Percentiles rank a stretch among this genome's conserved stretches.
phyloP scores from a whole-genome alignment of 2,113 vertebrate genomes.

The Leuciscus idus region DNA sequence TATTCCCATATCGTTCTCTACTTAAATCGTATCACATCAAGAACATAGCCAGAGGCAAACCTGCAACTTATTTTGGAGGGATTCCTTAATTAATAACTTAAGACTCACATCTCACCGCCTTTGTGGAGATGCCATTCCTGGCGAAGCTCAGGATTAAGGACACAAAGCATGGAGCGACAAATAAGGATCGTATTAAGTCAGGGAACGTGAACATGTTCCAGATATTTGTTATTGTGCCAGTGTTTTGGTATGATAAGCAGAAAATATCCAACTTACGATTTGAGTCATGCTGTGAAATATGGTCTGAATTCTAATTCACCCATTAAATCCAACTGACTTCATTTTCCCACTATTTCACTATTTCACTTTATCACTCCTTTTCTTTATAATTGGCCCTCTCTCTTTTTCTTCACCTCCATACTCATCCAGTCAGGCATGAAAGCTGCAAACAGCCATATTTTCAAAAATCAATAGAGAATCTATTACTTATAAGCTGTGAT shows the following conservation, averaged over 20 bases:
- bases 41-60: conserved; percentile 18
- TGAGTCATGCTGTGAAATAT: conserved; percentile 3
- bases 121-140: not conserved
- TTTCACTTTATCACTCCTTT: not conserved
- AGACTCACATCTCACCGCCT: not conserved
- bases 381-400: not conserved
- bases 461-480: conserved; percentile 30
- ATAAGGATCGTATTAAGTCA: conserved; percentile 24
- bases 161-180: conserved; percentile 5
- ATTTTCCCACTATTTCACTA: not conserved
- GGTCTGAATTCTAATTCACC: not conserved
- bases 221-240: conserved; percentile 21
- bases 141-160: not conserved
- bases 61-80: conserved; percentile 35
- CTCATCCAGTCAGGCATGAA: not conserved
- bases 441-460: conserved; percentile 15
- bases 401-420: not conserved
- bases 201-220: conserved; percentile 8
- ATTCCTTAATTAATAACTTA: conserved; percentile 46
- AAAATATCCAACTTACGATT: conserved; percentile 9
- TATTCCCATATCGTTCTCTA: not conserved
- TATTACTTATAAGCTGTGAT: conserved; percentile 17
- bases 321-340: not conserved
- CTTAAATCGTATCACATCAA: not conserved
- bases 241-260: conserved; percentile 30